A percentile compares a stretch with the other conserved stretches of the same genome.
phyloP scores from a whole-genome alignment of 2,113 vertebrate species.

The Indicator maculatus region DNA sequence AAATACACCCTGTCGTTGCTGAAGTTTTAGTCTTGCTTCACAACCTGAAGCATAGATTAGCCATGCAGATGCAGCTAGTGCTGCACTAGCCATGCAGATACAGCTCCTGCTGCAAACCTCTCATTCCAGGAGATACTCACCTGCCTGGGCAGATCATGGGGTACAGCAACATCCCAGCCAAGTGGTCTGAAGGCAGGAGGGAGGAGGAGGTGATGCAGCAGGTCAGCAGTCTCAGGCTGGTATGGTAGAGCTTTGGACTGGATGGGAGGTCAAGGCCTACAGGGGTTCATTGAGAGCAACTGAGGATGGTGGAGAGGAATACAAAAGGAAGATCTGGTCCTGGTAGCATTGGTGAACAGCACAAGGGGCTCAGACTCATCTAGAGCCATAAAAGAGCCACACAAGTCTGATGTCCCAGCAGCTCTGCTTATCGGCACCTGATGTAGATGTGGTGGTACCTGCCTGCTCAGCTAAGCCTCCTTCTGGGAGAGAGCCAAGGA shows the following conservation, averaged over 20 bases:
- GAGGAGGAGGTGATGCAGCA: neutral
- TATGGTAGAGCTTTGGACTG: neutral
- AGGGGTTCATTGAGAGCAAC: fast-evolving
- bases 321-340: neutral
- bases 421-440: neutral
- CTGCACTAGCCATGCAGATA: neutral
- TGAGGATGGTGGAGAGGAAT: neutral
- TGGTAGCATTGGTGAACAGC: fast-evolving
- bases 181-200: neutral
- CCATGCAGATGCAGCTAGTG: fast-evolving
- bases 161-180: neutral
- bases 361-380: fast-evolving
- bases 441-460: neutral
- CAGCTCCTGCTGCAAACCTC: neutral
- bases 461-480: neutral
- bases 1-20: neutral
- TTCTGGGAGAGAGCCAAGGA: neutral
- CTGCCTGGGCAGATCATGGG: neutral
- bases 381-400: neutral
- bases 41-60: neutral
- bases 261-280: neutral
- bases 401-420: neutral
- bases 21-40: neutral
- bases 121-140: neutral
- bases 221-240: neutral